phyloP scores from a whole-genome alignment of 2,888 invertebrate species.

The Papilio protenor region DNA sequence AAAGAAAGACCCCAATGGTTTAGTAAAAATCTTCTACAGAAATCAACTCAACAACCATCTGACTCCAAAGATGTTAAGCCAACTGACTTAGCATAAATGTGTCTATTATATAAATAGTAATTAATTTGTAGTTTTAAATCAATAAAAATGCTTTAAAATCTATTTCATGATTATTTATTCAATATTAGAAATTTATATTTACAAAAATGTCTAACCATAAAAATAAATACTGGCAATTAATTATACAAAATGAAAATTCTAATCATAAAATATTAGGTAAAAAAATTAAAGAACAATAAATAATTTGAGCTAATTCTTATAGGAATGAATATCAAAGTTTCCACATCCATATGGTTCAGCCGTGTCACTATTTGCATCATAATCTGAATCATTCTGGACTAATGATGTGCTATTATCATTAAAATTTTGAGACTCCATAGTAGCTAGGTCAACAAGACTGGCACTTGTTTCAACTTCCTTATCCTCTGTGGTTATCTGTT shows the following conservation, averaged over 20 bases:
- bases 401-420: conserved; percentile 67
- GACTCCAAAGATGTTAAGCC: conserved; percentile 90
- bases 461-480: conserved; percentile 81
- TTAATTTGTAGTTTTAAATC: conserved; percentile 7
- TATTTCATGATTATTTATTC: conserved; percentile 26
- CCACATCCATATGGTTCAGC: conserved; percentile 49
- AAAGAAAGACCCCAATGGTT: conserved; percentile 96
- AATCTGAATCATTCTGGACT: conserved; percentile 61
- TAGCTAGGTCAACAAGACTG: conserved; percentile 79
- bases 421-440: conserved; percentile 70
- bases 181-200: not conserved
- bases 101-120: not conserved
- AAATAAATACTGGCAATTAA: conserved; percentile 15
- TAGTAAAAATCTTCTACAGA: conserved; percentile 91
- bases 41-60: conserved; percentile 89
- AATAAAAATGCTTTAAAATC: conserved; percentile 22
- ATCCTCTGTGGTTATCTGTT: conserved; percentile 67
- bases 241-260: not conserved
- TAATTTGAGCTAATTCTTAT: not conserved
- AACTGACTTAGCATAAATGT: conserved; percentile 86
- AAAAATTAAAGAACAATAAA: not conserved
- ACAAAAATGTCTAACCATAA: not conserved
- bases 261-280: not conserved
- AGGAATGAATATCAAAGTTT: not conserved
- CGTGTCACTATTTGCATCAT: conserved; percentile 53